Conservation (phyloP, 2,888 invertebrate species). For the Himalopsyche kuldschensis region DNA sequence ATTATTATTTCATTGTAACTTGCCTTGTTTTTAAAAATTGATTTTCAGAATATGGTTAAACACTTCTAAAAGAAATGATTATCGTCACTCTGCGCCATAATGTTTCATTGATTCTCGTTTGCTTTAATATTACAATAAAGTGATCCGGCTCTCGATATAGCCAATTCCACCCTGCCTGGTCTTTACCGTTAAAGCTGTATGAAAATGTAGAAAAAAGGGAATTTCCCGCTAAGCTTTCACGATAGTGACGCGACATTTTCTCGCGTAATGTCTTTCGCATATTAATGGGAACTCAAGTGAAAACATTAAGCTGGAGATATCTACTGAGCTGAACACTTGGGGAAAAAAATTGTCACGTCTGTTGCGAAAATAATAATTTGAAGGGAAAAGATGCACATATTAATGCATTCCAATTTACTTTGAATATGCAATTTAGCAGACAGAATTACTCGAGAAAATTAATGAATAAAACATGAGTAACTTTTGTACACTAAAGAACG, state of each 20-base stretch:
- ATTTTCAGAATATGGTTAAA: too few relatives aligned
- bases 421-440: neutral
- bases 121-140: neutral
- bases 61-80: neutral
- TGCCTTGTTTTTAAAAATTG: too few relatives aligned
- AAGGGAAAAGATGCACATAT: neutral
- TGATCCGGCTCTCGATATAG: neutral
- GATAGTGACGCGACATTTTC: conserved; percentile 1
- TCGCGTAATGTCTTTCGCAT: conserved; percentile 10
- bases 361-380: neutral
- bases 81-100: neutral
- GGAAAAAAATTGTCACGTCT: neutral
- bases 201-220: conserved; percentile 2
- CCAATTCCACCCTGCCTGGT: neutral
- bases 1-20: too few relatives aligned
- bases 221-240: neutral
- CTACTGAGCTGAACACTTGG: neutral
- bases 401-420: neutral
- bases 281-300: conserved; percentile 9
- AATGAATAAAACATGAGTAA: too few relatives aligned
- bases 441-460: too few relatives aligned
- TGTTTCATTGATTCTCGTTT: neutral
- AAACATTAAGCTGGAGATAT: conserved; percentile 6
- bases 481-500: too few relatives aligned
- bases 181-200: conserved; percentile 1